Base-by-base conservation (phyloP, 2,113 vertebrate species). In the Onychostruthus taczanowskii region DNA sequence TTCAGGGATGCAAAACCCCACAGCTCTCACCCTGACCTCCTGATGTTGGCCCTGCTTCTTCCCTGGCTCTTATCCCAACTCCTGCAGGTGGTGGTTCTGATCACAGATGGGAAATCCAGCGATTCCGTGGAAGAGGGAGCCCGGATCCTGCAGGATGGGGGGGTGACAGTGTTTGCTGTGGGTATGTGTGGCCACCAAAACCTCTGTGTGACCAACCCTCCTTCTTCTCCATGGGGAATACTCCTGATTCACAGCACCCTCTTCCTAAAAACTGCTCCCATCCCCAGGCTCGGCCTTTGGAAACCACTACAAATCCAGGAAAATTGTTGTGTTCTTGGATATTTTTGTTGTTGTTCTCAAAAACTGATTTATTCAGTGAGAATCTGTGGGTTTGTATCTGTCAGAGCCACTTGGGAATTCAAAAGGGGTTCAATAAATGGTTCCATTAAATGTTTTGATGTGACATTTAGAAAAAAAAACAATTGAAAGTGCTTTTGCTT, bases 91-190 rank as follows among this genome's bases (percentile, higher is more conserved):
- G 92, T 97, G 11, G 87, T 99, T 82, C 88, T 99, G 95, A 96
- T 99, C 93, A 98, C 98, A 1, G 98, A 98, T 14, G 98, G 98
- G 33, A 98, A 96, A 80, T 99, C 98, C 2, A 66, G 97, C 0
- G 98, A 99, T 87, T 88, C 90, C 2, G 93, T 98, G 2, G 98
- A 98, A 16, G 96, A 95, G 2, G 96, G 98, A 58, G 98, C 98
- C 41, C 95, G 1, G 37, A 67, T 80, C 20, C 97, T 98, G 27
- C 95, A 96, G 49, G 98, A 99, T 79, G 68, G 27, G 11, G 99
- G 98, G 1, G 98, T 99, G 75, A 98, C 98, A 2, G 96, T 99
- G 44, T 99, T 98, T 95, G 98, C 98, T 89, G 97, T 99, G 53
- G 99, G 99, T 99, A 98, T 13, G 98, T 97, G 52, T 14, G 43